Base-by-base conservation (phyloP, 2,888 invertebrate species). In the Stomorhina lunata region DNA sequence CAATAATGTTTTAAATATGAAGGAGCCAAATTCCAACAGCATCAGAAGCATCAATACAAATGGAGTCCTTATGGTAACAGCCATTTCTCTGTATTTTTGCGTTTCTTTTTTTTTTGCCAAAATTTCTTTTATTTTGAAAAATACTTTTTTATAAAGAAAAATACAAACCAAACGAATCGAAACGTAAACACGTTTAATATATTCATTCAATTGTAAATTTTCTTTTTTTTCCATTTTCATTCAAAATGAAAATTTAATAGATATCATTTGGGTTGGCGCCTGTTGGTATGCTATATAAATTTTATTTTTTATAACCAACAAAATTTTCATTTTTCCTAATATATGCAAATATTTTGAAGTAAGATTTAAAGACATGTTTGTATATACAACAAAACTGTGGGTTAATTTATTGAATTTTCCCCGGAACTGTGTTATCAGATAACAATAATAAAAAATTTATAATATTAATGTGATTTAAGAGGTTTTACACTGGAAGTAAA, bases 211-310 rank as follows among this genome's bases (percentile, higher is more conserved):
- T 61, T 40, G 50, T 68, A 34, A 66, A 48, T 66, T 37, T 75
- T 15, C 45, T 75, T 75, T 75, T 15, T 55, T 75, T 75, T 37
- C 15, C 17, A 61, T 48, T 72, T 68, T 53, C n/a, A n/a, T n/a
- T n/a, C 40, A 15, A 12, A 12, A 6, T 25, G n/a, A 2, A 40
- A 55, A 43, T 40, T 43, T 7, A 25, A 25, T 34, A 37, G 32
- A 57, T 48, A 61, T 15, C 20, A 10, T 5, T 20, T 61, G 20
- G 50, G 4, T 25, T 25, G 63, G 27, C 50, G 37, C 50, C 61
- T 63, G 37, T 37, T 0, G 37, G 40, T 55, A 17, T 68, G 10
- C 22, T 1, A 4, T 59, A 6, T 9, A 2, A 9, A 12, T 3
- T 5, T 61, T 61, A n/a, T 12, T 12, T 27, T 29, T 17, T n/a